Evolutionary conservation across 2,113 vertebrate genomes (phyloP), one percentile per base, ranked within the genome.

Genomic region (Leucosticte australis): DNA sequence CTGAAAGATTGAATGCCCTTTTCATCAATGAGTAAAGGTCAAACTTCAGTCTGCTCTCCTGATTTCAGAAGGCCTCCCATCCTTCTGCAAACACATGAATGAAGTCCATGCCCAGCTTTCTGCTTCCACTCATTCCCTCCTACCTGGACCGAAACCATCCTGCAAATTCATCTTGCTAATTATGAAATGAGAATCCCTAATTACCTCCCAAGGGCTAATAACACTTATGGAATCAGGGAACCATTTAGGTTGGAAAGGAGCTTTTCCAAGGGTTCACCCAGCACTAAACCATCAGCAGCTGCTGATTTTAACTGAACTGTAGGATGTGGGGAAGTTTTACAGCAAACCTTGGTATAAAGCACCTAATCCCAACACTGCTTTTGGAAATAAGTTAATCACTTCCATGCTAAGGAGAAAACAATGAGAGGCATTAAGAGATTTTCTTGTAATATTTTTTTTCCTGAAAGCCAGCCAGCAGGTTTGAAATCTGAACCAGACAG

Each of bases 331-430:
- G 64, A 83, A 33, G 56, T 46, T 87, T 64, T 6, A 53, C 3
- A 76, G 62, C 31, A 74, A 89, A 13, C 5, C 13, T 37, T 33
- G 41, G 23, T 7, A 47, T 8, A 7, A 71, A 94, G 22, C 7
- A 39, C 42, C 28, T 90, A 91, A 94, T 88, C 63, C 63, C 33
- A 92, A 24, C 21, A 9, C 10, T 68, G 55, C 50, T 88, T 71
- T 12, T 24, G 55, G 59, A 85, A 85, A 42, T 10, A 63, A 92
- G 63, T 76, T 85, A 90, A 88, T 91, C 67, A 67, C 79, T 86
- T 83, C 41, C 57, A 73, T 28, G 30, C 87, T 92, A 83, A 94
- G 41, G 74, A 96, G 89, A 84, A 95, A 95, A 71, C 35, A 92
- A 79, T 39, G 62, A 92, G 77, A 53, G 37, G 81, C 19, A 83